A percentile compares a stretch with the other conserved stretches of the same genome.
phyloP scores from a whole-genome alignment of 2,797 vertebrate species.

The Mus caroli region DNA sequence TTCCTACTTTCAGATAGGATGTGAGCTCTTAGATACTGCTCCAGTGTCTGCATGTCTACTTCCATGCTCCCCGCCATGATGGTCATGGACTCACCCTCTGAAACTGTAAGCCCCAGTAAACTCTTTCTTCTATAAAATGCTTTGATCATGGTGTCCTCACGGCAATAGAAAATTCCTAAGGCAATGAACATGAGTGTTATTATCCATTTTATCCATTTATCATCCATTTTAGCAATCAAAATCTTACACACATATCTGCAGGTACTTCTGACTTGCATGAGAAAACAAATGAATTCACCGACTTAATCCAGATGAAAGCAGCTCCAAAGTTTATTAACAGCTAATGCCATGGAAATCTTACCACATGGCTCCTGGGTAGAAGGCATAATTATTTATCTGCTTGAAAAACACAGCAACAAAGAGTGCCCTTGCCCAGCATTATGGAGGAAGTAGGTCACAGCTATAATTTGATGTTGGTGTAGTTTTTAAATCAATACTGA shows the following conservation, averaged over 20 bases:
- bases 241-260: neutral
- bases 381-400: neutral
- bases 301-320: conserved; percentile 26
- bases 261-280: conserved; percentile 8
- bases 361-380: rapidly evolving
- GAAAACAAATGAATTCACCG: neutral
- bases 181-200: neutral
- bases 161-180: neutral
- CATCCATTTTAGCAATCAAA: conserved; percentile 30
- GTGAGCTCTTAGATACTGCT: neutral
- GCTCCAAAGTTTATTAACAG: neutral
- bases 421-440: neutral
- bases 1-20: neutral
- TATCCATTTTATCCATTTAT: too few relatives aligned
- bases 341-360: neutral
- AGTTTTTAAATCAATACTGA: too few relatives aligned
- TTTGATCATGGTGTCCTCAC: neutral
- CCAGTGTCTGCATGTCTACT: neutral
- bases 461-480: too few relatives aligned
- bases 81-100: neutral
- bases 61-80: neutral
- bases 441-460: neutral
- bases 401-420: neutral
- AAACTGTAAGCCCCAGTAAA: neutral
- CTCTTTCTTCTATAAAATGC: neutral